Evolutionary conservation across 1,140 invertebrate species (phyloP).

Genomic region (Papilio dardanus): DNA sequence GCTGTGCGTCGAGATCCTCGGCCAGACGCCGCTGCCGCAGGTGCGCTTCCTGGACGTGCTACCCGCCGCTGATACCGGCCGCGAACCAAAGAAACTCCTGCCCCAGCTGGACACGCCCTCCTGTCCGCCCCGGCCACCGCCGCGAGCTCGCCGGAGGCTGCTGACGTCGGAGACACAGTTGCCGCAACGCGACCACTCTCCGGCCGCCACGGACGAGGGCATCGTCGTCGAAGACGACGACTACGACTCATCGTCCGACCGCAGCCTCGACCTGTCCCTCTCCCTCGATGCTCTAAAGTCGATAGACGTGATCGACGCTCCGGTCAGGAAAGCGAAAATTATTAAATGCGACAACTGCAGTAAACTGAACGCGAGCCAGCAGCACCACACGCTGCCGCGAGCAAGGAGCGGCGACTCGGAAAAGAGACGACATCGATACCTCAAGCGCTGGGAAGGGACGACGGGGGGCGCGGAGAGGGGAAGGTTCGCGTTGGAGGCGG

Average conservation of each 20-base stretch:
- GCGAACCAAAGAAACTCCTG: slow-evolving; percentile 67
- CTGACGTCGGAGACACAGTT: slow-evolving; percentile 70
- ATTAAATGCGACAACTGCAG: slow-evolving; percentile 76
- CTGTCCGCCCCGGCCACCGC: slow-evolving; percentile 71
- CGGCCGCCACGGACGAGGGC: slow-evolving; percentile 77
- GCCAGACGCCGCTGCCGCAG: slow-evolving; percentile 75
- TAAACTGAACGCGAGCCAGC: slow-evolving; percentile 64
- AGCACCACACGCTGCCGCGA: slow-evolving; percentile 74
- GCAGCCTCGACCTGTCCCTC: slow-evolving; percentile 75
- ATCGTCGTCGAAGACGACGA: slow-evolving; percentile 81
- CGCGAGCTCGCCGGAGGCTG: slow-evolving; percentile 69
- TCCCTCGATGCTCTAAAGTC: slow-evolving; percentile 74
- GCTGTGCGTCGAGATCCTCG: slow-evolving; percentile 76
- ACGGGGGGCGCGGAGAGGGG: slow-evolving; percentile 67
- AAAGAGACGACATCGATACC: slow-evolving; percentile 69
- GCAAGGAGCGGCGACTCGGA: slow-evolving; percentile 65
- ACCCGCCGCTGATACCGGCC: slow-evolving; percentile 67
- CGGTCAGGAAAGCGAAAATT: slow-evolving; percentile 66
- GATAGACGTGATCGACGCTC: slow-evolving; percentile 69
- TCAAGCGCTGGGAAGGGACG: slow-evolving; percentile 76
- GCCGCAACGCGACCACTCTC: slow-evolving; percentile 71
- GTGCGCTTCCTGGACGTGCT: slow-evolving; percentile 76
- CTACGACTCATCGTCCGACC: slow-evolving; percentile 80
- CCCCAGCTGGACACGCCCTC: slow-evolving; percentile 57
- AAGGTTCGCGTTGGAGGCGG: slow-evolving; percentile 68